Evolutionary conservation across 2,113 vertebrate species (phyloP).

Genomic region (Peromyscus californicus): DNA sequence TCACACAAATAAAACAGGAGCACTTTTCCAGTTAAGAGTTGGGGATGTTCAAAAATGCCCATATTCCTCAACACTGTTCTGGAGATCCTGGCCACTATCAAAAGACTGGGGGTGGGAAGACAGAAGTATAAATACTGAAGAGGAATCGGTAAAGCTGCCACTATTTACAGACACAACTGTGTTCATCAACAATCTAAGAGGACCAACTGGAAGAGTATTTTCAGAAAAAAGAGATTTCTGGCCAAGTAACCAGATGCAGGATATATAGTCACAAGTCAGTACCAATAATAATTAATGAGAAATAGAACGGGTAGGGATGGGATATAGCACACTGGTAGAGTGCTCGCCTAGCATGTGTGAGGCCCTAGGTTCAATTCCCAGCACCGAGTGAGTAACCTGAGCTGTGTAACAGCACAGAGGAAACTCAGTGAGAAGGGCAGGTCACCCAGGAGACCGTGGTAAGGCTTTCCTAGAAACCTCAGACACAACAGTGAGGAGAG

Average conservation of each 20-base stretch:
- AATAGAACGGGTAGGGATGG: background rate
- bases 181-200: constrained; percentile 35
- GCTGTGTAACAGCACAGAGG: background rate
- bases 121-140: background rate
- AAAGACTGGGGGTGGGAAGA: background rate
- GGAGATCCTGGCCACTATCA: background rate
- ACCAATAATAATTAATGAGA: constrained; percentile 13
- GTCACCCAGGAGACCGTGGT: background rate
- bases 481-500: background rate
- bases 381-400: background rate
- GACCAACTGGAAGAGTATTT: constrained; percentile 42
- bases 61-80: constrained; percentile 23
- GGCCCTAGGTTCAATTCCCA: background rate
- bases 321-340: background rate
- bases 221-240: constrained; percentile 54
- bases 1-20: background rate
- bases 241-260: background rate
- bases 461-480: background rate
- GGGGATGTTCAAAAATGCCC: background rate
- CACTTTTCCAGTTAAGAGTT: background rate
- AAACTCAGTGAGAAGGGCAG: background rate
- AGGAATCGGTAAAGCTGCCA: background rate
- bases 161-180: background rate
- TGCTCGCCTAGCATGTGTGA: background rate
- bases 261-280: background rate